A percentile compares a stretch with the other conserved stretches of the same genome.
These are phyloP conservation scores for Drosophila eohydei DNA, from an alignment of 2,888 invertebrate species.

Conservation along the genomic window DNA sequence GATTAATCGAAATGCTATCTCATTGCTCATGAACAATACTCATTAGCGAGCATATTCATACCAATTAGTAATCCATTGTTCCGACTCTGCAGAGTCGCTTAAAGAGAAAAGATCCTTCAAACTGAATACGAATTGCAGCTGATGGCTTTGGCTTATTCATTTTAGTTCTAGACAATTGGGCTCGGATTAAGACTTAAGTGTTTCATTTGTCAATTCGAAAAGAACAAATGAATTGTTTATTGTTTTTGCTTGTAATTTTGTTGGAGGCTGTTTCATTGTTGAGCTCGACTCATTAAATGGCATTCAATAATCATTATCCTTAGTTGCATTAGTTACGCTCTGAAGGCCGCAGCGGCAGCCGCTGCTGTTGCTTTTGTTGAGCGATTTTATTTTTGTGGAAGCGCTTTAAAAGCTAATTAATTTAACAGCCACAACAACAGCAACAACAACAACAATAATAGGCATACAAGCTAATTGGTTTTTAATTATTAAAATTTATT, in stretches of 20 bases:
- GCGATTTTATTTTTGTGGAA: constrained; percentile 28
- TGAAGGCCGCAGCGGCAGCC: constrained; percentile 26
- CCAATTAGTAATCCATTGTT: not conserved
- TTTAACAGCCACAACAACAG: constrained; percentile 27
- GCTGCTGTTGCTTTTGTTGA: constrained; percentile 17
- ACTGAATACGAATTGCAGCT: not conserved
- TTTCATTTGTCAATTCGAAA: constrained; percentile 1
- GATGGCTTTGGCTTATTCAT: not conserved
- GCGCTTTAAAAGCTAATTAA: constrained; percentile 46
- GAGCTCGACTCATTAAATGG: constrained; percentile 38
- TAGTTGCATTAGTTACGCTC: constrained; percentile 40
- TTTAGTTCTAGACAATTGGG: not conserved
- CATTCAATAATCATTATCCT: constrained; percentile 48
- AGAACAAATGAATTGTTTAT: constrained; percentile 19
- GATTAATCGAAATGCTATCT: not conserved
- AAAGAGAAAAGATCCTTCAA: not conserved
- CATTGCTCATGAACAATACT: not conserved
- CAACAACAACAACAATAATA: constrained; percentile 30
- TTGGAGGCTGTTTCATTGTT: constrained; percentile 29
- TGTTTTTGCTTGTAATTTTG: not conserved
- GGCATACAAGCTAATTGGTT: constrained; percentile 57
- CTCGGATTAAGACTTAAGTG: not conserved
- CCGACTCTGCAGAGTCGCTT: not conserved
- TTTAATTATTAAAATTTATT: constrained; percentile 72
- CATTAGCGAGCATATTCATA: not conserved